A percentile compares a stretch with the other conserved stretches of the same genome.
Evolutionary conservation across 2,113 vertebrate genomes (phyloP).

Genomic region (Microtus pennsylvanicus): DNA sequence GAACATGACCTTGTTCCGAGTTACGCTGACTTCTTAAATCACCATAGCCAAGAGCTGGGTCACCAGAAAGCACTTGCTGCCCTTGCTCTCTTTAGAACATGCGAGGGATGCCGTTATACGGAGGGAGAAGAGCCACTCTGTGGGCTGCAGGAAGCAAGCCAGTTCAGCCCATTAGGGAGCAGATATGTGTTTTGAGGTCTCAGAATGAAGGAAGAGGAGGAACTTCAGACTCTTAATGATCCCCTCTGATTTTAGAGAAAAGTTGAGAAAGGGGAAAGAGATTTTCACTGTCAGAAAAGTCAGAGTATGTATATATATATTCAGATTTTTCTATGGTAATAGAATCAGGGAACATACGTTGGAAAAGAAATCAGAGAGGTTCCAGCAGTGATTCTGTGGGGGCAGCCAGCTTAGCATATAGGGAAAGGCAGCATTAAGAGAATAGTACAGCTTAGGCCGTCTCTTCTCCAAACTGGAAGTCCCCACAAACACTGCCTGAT

Average conservation of each 20-base stretch:
- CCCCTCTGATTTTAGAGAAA: constrained; percentile 35
- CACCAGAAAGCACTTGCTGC: constrained; percentile 48
- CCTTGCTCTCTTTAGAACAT: constrained; percentile 62
- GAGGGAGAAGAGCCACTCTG: not conserved
- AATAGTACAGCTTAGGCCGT: not conserved
- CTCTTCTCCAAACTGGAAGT: not conserved
- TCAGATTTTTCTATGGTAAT: constrained; percentile 18
- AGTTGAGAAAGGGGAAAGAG: not conserved
- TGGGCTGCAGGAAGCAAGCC: constrained; percentile 11
- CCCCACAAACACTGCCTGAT: not conserved
- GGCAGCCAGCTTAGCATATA: constrained; percentile 22
- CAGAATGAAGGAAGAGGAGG: constrained; percentile 41
- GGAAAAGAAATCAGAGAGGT: not conserved
- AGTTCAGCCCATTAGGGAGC: not conserved
- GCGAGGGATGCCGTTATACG: not conserved
- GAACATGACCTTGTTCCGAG: constrained; percentile 42
- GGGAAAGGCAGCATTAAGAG: not conserved
- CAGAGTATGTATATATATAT: not conserved
- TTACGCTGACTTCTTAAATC: constrained; percentile 14
- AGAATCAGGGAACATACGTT: constrained; percentile 3
- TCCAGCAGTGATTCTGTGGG: not conserved
- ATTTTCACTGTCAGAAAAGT: constrained; percentile 11
- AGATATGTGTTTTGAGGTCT: not conserved
- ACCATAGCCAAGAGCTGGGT: constrained; percentile 40
- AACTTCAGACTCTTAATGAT: not conserved